Conservation (phyloP, 2,888 invertebrate genomes). For the Ferdinandea cuprea region DNA sequence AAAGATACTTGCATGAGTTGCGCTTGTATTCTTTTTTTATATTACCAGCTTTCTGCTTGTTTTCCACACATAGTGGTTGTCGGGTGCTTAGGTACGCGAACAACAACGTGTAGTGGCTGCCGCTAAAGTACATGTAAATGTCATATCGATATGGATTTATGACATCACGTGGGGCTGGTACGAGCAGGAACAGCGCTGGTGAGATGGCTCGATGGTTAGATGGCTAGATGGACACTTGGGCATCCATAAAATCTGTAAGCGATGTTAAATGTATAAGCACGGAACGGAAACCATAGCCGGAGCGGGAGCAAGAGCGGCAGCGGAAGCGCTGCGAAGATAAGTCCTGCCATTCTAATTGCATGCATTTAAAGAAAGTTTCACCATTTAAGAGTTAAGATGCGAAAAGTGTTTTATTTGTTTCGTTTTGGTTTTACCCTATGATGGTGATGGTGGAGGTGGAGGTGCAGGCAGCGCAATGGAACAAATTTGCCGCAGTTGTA, state of each 20-base stretch:
- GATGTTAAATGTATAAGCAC: slow-evolving; percentile 40
- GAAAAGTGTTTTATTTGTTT: slow-evolving; percentile 65
- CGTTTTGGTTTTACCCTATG: slow-evolving; percentile 33
- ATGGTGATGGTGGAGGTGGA: slow-evolving; percentile 1
- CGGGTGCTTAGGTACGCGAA: slow-evolving; percentile 74
- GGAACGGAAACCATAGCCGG: slow-evolving; percentile 9
- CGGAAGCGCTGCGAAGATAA: slow-evolving; percentile 51
- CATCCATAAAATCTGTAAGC: slow-evolving; percentile 70
- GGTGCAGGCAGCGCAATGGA: slow-evolving; percentile 24
- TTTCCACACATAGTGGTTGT: slow-evolving; percentile 67
- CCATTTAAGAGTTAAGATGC: slow-evolving; percentile 63
- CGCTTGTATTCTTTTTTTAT: slow-evolving; percentile 47
- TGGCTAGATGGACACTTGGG: slow-evolving; percentile 68
- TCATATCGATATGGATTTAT: slow-evolving; percentile 78
- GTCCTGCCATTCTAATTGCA: slow-evolving; percentile 74
- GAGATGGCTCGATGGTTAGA: slow-evolving; percentile 55
- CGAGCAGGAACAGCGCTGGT: slow-evolving; percentile 22
- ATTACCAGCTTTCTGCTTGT: slow-evolving; percentile 60
- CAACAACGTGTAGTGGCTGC: slow-evolving; percentile 76
- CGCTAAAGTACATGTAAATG: slow-evolving; percentile 77
- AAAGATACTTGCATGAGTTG: slow-evolving; percentile 71
- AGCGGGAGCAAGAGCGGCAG: slow-evolving; percentile 25
- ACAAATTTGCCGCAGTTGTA: slow-evolving; percentile 59
- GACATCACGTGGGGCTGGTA: slow-evolving; percentile 74
- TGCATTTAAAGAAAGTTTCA: slow-evolving; percentile 73